Evolutionary conservation across 2,797 vertebrate genomes (phyloP).

Genomic region (Premnoplex brunnescens): DNA sequence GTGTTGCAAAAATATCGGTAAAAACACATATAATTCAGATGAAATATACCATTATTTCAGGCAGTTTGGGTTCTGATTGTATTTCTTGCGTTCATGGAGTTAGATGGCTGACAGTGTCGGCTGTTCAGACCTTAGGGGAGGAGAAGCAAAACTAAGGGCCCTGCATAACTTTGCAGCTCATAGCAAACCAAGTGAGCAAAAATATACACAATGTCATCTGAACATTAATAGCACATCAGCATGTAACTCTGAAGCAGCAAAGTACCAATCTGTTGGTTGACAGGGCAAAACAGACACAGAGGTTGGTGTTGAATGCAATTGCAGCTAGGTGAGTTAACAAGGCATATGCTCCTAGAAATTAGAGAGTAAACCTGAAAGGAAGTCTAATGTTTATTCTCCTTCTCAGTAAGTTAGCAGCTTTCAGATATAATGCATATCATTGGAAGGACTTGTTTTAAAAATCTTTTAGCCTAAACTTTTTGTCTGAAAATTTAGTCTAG

Average conservation of each 20-base stretch:
- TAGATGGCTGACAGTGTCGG: neutral
- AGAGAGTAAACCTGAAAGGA: neutral
- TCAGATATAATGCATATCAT: neutral
- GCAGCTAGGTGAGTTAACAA: neutral
- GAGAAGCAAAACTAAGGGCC: neutral
- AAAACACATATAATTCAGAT: neutral
- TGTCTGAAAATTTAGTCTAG: neutral
- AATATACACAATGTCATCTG: neutral
- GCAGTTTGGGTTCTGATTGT: neutral
- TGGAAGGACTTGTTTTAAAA: neutral
- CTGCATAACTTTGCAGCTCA: neutral
- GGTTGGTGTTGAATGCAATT: neutral
- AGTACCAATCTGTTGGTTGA: neutral
- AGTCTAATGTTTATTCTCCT: neutral
- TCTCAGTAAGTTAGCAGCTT: neutral
- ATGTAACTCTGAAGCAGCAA: neutral
- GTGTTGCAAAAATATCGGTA: neutral
- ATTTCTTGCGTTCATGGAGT: neutral
- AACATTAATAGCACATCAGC: neutral
- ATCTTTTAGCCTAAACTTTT: neutral
- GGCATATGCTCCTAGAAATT: neutral
- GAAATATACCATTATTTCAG: conserved; percentile 11
- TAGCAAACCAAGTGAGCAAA: neutral
- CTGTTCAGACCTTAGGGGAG: neutral
- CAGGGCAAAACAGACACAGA: neutral